Evolutionary conservation across 2,888 invertebrate species (phyloP), one percentile per base, ranked within the genome.

Genomic region (Elysia crispata): DNA sequence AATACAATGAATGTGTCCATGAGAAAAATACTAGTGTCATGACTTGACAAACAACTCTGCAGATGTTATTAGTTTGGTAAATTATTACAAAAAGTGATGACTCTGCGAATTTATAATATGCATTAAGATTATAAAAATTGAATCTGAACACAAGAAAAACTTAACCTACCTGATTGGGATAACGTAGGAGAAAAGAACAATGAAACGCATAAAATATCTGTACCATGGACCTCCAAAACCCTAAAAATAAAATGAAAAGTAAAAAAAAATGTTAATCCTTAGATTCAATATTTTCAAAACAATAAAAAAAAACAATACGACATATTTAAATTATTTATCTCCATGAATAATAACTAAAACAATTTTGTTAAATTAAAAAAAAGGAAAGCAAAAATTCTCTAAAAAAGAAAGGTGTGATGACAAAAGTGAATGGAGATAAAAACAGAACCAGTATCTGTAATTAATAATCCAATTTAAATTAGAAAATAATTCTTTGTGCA

Each of bases 201-300:
- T 95, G 91, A 99, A 99, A 89, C 99, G 94, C 93, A 99, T 98
- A 94, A 98, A 95, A 92, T 99, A 99, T 87, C 96, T 93, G 91
- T 97, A 98, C 99, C 98, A 99, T 15, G 97, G 97, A 0, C 98
- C 98, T 81, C 95, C 95, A 92, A 98, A 98, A 13, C 98, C 98
- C 93, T 93, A 60, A 6, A 20, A 60, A 20, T n/a, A 60, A 20
- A 41, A 41, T 11, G 41, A 11, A 41, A 41, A 41, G 41, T 6
- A 41, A 41, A 41, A 41, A 41, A 41, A 41, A 41, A 41, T 41
- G 3, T 41, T 3, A 41, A 41, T 3, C 41, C 41, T 6, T n/a
- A n/a, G n/a, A 72, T 30, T 76, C 30, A 80, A 49, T 54, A 75
- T 18, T 33, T 60, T 23, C 15, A 23, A 76, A 11, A 50, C 15